Base-by-base conservation (phyloP, 2,113 vertebrate genomes). In the Varanus komodoensis region DNA sequence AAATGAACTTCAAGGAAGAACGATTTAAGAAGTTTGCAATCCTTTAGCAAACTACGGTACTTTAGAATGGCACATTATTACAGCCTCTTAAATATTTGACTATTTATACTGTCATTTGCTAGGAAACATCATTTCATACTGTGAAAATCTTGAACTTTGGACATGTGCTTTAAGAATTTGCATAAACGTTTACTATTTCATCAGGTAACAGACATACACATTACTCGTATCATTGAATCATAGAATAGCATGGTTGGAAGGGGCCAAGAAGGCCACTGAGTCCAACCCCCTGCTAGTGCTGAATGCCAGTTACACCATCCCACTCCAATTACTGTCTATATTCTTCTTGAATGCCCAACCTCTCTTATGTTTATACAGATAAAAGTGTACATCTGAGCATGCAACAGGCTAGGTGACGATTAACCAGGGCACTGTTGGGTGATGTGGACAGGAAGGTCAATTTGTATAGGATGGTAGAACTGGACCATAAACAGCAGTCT, bases 161-260 rank as follows among this genome's bases (percentile, higher is more conserved):
- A 38, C 81, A 50, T 19, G 15, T 4, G 0, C 32, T 23, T 29
- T 80, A n/a, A 50, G 3, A 0, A 0, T 68, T 80, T 0, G 0
- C 81, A 71, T 4, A 71, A 27, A 6, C 11, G 75, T 52, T 57
- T 11, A 80, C 32, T 4, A 2, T 29, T 54, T 34, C 82, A 79
- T 61, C 61, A 84, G 19, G 61, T 68, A 75, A 87, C 25, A 34
- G 38, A 3, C 75, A 71, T 86, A 89, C 4, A 81, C 1, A 44
- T 44, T 44, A 44, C 38, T 44, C 38, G 3, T 44, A 44, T 44
- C 38, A 44, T 44, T 44, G 38, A 44, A 44, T 44, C 38, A 44
- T 44, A 44, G 38, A 44, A 44, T 44, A 44, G 38, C 38, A 44
- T 44, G 38, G 38, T 44, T 44, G 38, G 38, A 44, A 44, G 38